Percentiles rank a stretch among this genome's conserved stretches.
Conservation (phyloP, 2,797 vertebrate genomes). For the Rhyacichthys aspro region DNA sequence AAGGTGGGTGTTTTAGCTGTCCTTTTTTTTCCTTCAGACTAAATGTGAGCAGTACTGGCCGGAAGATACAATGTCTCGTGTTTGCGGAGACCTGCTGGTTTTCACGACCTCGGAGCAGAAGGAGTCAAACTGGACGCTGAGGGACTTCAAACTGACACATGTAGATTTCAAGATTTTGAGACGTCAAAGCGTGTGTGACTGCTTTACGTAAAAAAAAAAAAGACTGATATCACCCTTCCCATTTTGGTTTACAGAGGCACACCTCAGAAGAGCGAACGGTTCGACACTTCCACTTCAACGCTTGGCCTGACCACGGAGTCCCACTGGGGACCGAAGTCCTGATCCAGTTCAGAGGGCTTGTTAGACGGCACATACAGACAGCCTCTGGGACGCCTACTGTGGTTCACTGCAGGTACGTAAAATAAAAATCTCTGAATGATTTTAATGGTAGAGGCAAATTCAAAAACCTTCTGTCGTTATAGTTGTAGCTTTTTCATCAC, state of each 20-base stretch:
- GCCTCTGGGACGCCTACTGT: conserved; percentile 69
- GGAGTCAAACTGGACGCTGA: conserved; percentile 75
- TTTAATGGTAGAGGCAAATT: too few relatives aligned
- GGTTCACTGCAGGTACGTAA: conserved; percentile 87
- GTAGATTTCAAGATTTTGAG: too few relatives aligned
- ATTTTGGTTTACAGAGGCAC: conserved; percentile 44
- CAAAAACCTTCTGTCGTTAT: too few relatives aligned
- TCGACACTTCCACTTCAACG: conserved; percentile 86
- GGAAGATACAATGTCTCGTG: conserved; percentile 55
- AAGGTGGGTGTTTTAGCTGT: neutral
- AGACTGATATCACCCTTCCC: neutral
- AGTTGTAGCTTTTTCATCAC: too few relatives aligned
- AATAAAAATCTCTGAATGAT: too few relatives aligned
- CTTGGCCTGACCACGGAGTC: conserved; percentile 90
- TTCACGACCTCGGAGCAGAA: conserved; percentile 68
- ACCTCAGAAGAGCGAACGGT: conserved; percentile 62
- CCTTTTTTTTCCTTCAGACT: conserved; percentile 43
- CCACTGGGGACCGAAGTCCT: conserved; percentile 78
- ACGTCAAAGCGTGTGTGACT: too few relatives aligned
- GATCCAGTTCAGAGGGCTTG: conserved; percentile 80
- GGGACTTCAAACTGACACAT: conserved; percentile 67
- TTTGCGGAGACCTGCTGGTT: conserved; percentile 72
- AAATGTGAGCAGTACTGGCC: conserved; percentile 91
- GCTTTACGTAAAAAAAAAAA: too few relatives aligned
- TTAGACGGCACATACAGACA: conserved; percentile 79